Evolutionary conservation across 2,888 invertebrate species (phyloP).

Genomic region (Zaprionus bogoriensis): DNA sequence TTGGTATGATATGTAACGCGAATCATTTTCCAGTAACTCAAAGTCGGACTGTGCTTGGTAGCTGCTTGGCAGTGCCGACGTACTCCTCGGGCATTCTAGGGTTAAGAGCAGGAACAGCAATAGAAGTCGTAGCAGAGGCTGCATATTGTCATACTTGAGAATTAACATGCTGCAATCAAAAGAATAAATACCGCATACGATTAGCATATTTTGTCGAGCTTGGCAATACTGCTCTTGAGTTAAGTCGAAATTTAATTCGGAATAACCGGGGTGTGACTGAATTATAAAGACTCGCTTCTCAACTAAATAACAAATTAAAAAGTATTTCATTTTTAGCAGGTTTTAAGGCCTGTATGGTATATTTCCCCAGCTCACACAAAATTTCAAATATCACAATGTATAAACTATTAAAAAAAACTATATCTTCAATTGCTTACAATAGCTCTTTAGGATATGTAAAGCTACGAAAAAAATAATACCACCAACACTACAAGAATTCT

Average conservation of each 20-base stretch:
- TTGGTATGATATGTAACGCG: slow-evolving; percentile 82
- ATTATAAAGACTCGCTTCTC: too few relatives aligned
- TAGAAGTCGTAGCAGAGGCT: slow-evolving; percentile 43
- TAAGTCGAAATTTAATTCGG: slow-evolving; percentile 5
- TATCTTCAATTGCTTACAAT: too few relatives aligned
- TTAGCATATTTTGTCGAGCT: slow-evolving; percentile 32
- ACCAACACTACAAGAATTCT: too few relatives aligned
- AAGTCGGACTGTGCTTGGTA: slow-evolving; percentile 59
- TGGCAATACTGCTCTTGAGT: too few relatives aligned
- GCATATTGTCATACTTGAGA: slow-evolving; percentile 66
- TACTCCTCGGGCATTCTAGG: slow-evolving; percentile 23
- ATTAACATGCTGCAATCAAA: slow-evolving; percentile 69
- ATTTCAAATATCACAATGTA: too few relatives aligned
- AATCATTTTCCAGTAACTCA: slow-evolving; percentile 80
- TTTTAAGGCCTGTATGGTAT: too few relatives aligned
- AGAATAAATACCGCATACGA: slow-evolving; percentile 12
- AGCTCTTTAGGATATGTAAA: too few relatives aligned
- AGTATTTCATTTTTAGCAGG: too few relatives aligned
- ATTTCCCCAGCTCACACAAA: too few relatives aligned
- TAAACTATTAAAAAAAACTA: too few relatives aligned
- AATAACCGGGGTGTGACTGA: slow-evolving; percentile 16
- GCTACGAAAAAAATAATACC: too few relatives aligned
- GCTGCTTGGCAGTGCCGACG: slow-evolving; percentile 24
- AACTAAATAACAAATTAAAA: too few relatives aligned
- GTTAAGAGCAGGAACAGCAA: slow-evolving; percentile 41